A percentile compares a stretch with the other conserved stretches of the same genome.
Evolutionary conservation across 2,888 invertebrate genomes (phyloP).

Genomic region (Apomyelois bistriatella): DNA sequence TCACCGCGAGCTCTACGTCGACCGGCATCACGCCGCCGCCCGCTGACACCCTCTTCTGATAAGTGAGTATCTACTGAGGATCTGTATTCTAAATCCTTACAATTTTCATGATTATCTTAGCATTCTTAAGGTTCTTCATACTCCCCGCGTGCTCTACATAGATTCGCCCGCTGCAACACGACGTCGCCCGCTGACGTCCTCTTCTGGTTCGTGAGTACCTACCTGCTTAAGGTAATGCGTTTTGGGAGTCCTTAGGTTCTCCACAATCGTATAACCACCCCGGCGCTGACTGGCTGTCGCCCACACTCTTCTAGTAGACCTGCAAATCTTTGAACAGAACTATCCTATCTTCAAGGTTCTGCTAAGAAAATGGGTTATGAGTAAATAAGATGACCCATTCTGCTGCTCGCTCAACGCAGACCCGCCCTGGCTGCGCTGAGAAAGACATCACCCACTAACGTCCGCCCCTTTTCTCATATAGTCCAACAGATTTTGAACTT

Average conservation of each 20-base stretch:
- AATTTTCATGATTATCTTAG: too few relatives aligned
- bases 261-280: too few relatives aligned
- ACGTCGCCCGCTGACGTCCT: slow-evolving; percentile 74
- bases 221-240: too few relatives aligned
- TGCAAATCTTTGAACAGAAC: too few relatives aligned
- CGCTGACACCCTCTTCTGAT: slow-evolving; percentile 71
- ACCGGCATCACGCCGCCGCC: slow-evolving; percentile 77
- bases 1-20: slow-evolving; percentile 87
- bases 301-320: slow-evolving; percentile 66
- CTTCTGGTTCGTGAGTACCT: too few relatives aligned
- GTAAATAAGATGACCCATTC: too few relatives aligned
- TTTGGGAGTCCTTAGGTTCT: too few relatives aligned
- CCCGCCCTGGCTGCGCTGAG: slow-evolving; percentile 90
- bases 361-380: too few relatives aligned
- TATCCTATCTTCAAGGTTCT: too few relatives aligned
- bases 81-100: not conserved
- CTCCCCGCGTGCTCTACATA: slow-evolving; percentile 86
- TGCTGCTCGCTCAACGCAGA: slow-evolving; percentile 88
- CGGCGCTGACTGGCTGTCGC: slow-evolving; percentile 82
- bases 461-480: slow-evolving; percentile 65
- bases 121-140: too few relatives aligned
- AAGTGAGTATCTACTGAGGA: slow-evolving; percentile 54
- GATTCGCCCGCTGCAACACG: slow-evolving; percentile 87
- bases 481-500: too few relatives aligned
- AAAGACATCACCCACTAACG: slow-evolving; percentile 75